Evolutionary conservation across 1,140 invertebrate genomes (phyloP), one percentile per base, ranked within the genome.

Genomic region (Trichomalopsis sarcophagae): DNA sequence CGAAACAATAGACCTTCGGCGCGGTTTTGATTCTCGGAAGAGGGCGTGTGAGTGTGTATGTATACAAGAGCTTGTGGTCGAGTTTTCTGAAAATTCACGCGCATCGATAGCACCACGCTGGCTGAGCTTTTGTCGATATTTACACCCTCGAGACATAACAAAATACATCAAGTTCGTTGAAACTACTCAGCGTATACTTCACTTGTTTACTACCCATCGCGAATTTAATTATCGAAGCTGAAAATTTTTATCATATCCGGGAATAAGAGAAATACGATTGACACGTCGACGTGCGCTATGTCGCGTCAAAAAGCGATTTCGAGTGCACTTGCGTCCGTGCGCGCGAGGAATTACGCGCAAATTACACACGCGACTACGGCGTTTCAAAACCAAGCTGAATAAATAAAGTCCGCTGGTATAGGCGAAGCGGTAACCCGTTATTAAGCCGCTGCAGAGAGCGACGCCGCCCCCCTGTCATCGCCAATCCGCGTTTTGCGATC

Each of bases 391-490:
- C 68, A 6, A 78, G 36, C 71, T 89, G 89, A 91, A 92, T 91
- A 91, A 91, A 92, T 92, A 90, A 92, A 91, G 87, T 89, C 87
- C 85, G 84, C 84, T 84, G 68, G 14, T 75, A 44, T 23, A 75
- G 33, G 36, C 84, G 88, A 90, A 91, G 85, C 44, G 87, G 88
- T 90, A 91, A 92, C 91, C 91, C 86, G 88, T 91, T 89, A 91
- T 92, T 92, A 92, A 84, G 74, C 55, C 83, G 85, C 86, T 80
- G 87, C 89, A 89, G 21, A 11, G 4, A 11, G 4, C 9, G 73
- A 75, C 14, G 6, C 55, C 17, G 2, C 21, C 27, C 66, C 10
- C 21, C 10, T 33, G 68, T 33, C 3, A 33, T 11, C 4, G 14
- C 55, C 23, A 80, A n/a, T n/a, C 55, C 55, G 6, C 21, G 17